These are phyloP conservation scores for Sebastes cheni DNA, from an alignment of 2,797 vertebrate genomes.

Conservation along the genomic window DNA sequence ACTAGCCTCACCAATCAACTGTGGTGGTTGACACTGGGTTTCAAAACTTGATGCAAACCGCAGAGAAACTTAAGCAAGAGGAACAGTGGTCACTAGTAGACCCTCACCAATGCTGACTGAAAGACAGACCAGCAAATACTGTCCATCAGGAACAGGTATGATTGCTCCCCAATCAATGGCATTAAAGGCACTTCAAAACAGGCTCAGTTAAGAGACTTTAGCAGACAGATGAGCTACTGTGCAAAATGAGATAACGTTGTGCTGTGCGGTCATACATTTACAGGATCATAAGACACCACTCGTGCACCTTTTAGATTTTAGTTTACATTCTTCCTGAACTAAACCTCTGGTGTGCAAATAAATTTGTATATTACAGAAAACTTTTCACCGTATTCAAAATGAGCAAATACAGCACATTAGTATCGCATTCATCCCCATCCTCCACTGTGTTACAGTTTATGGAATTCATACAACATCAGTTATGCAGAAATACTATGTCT, in stretches of 20 bases:
- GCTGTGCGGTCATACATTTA: not conserved
- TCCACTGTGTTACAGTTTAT: not conserved
- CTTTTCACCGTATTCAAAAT: not conserved
- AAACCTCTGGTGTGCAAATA: not conserved
- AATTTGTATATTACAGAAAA: constrained; percentile 1
- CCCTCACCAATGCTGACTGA: no score
- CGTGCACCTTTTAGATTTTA: not conserved
- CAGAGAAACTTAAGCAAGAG: no score
- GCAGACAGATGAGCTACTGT: not conserved
- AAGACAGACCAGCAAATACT: no score
- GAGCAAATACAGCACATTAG: not conserved
- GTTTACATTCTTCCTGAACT: not conserved
- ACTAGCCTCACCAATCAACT: no score
- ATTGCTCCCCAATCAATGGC: no score
- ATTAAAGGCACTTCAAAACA: not conserved
- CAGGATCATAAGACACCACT: not conserved
- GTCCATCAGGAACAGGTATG: no score
- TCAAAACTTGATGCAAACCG: no score
- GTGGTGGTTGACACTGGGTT: no score
- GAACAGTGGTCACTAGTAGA: no score
- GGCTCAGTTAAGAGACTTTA: not conserved
- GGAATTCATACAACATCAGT: not conserved
- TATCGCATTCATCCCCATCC: not conserved
- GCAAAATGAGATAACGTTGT: constrained; percentile 24
- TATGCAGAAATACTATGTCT: not conserved